Percentiles rank a stretch among this genome's conserved stretches.
Conservation (phyloP, 2,888 invertebrate species). For the Aricia artaxerxes region DNA sequence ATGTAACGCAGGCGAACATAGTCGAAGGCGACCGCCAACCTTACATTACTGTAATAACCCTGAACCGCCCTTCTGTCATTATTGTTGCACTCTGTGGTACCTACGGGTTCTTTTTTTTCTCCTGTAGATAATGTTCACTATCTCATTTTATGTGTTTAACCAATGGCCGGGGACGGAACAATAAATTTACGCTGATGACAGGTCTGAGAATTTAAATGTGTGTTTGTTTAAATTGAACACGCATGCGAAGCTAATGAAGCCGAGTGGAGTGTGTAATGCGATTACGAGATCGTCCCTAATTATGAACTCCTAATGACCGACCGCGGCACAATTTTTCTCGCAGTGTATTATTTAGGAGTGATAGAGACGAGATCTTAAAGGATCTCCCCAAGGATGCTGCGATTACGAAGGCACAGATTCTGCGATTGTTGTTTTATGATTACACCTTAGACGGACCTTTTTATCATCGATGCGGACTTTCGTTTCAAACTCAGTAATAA, state of each 20-base stretch:
- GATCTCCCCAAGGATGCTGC: constrained; percentile 32
- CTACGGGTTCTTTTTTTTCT: constrained; percentile 54
- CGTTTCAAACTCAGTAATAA: constrained; percentile 36
- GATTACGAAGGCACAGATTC: constrained; percentile 36
- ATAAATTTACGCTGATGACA: constrained; percentile 31
- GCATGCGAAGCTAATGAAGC: constrained; percentile 18
- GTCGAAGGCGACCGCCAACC: constrained; percentile 67
- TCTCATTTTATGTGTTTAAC: constrained; percentile 36
- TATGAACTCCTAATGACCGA: constrained; percentile 31
- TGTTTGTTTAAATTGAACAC: constrained; percentile 33
- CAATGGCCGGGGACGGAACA: constrained; percentile 23
- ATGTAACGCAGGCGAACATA: constrained; percentile 73
- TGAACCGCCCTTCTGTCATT: constrained; percentile 75
- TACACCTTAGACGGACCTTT: constrained; percentile 36
- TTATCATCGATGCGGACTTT: constrained; percentile 36
- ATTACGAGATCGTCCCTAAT: constrained; percentile 30
- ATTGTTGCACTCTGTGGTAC: constrained; percentile 69
- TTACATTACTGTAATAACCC: constrained; percentile 75
- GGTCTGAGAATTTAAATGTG: constrained; percentile 24
- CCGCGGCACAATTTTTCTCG: constrained; percentile 23
- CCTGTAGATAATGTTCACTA: constrained; percentile 33
- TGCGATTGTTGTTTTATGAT: constrained; percentile 37
- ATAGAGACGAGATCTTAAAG: constrained; percentile 36
- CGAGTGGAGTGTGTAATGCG: constrained; percentile 28
- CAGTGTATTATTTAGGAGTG: constrained; percentile 30